Base-by-base conservation (phyloP, 2,888 invertebrate genomes). In the Euzophera pinguis region DNA sequence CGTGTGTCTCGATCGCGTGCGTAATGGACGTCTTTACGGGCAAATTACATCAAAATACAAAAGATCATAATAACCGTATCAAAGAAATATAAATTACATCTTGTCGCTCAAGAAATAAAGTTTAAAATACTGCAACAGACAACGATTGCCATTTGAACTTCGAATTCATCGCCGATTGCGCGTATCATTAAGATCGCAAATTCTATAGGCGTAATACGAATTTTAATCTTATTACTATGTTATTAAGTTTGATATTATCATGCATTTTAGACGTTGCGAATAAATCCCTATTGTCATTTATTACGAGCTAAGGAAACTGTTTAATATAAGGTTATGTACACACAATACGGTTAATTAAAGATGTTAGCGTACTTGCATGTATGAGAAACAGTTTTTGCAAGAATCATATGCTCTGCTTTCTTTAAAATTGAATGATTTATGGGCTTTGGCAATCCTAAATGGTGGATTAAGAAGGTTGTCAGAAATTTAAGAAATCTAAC, bases 281-380 rank as follows among this genome's bases (percentile, higher is more conserved):
- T 73, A 75, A 75, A 75, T 74, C 65, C 67, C 71, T 71, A 73
- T 75, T 75, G 78, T 78, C 76, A 76, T 76, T 76, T 78, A 73
- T 70, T 70, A 69, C 58, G 65, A 59, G 69, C 71, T 71, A 67
- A 73, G 75, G 75, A 77, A 79, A 79, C 73, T 72, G 73, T 78
- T 76, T 75, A 75, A 75, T 75, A 71, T 76, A 74, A 72, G 71
- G 66, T 64, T 70, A 72, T 67, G 64, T 75, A 69, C 65, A 71
- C 66, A 71, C 69, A 68, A 73, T 71, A 67, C 68, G 67, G 77
- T 80, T 75, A 77, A 78, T 78, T 76, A 73, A 71, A 69, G 61
- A 65, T 65, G 62, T 67, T 62, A 66, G 62, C 62, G 59, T 62
- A 60, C 61, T 60, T 55, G 57, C 56, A 54, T 60, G 60, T 60